Evolutionary conservation across 2,113 vertebrate species (phyloP).

Genomic region (Eclectus roratus): DNA sequence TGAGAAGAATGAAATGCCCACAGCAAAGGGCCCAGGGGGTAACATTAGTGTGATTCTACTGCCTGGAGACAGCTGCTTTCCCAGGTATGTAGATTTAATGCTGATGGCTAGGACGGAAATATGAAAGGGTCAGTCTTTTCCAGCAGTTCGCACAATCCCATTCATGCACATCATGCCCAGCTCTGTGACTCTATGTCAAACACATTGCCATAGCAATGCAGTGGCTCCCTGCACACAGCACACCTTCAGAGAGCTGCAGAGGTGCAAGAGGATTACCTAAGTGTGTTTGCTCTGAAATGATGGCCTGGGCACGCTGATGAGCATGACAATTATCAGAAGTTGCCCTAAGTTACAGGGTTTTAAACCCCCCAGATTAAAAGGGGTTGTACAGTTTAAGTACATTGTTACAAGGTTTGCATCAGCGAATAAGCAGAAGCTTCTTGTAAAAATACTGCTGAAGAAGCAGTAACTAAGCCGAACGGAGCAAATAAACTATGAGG

Average conservation of each 20-base stretch:
- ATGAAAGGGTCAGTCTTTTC: neutral
- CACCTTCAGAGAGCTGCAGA: neutral
- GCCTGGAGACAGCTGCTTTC: neutral
- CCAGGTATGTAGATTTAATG: neutral
- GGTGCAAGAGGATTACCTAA: neutral
- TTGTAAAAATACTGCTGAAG: neutral
- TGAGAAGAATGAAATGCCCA: neutral
- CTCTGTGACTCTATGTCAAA: neutral
- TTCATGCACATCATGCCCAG: neutral
- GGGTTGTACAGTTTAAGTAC: neutral
- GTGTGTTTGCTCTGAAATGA: neutral
- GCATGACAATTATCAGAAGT: neutral
- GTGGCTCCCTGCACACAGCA: neutral
- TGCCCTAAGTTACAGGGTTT: neutral
- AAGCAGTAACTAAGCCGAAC: neutral
- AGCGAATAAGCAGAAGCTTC: neutral
- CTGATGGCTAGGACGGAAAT: neutral
- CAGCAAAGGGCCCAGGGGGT: neutral
- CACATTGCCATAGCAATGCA: neutral
- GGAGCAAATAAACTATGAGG: neutral
- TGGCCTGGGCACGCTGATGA: neutral
- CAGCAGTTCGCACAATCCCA: neutral
- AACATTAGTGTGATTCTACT: neutral
- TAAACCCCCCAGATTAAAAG: neutral
- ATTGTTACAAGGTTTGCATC: neutral